Percentiles rank a stretch among this genome's conserved stretches.
Evolutionary conservation across 2,113 vertebrate species (phyloP).

Genomic region (Balaeniceps rex): DNA sequence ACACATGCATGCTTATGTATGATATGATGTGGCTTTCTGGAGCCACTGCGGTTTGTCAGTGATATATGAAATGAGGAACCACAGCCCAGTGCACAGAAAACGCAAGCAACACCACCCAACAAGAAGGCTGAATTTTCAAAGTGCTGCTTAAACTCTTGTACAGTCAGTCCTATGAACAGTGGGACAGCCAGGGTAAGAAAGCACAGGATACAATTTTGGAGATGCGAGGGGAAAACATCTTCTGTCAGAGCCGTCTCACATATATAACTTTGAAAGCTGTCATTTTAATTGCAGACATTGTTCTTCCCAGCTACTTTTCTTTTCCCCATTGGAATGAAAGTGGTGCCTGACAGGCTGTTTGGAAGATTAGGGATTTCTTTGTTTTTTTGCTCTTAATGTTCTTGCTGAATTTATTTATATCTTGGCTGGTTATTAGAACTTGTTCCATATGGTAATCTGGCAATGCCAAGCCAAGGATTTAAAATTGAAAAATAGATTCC

Average conservation of each 20-base stretch:
- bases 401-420: conserved; percentile 60
- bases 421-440: conserved; percentile 58
- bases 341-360: neutral
- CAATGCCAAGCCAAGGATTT: conserved; percentile 48
- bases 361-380: conserved; percentile 31
- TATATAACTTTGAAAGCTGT: neutral
- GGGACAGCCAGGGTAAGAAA: neutral
- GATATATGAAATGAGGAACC: neutral
- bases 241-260: neutral
- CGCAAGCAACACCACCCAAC: neutral
- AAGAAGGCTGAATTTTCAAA: neutral
- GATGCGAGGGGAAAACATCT: neutral
- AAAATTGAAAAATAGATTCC: conserved; percentile 21
- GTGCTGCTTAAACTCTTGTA: neutral
- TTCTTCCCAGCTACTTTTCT: neutral
- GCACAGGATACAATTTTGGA: neutral
- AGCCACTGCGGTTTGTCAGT: neutral
- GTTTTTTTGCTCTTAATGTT: conserved; percentile 17
- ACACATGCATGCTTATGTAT: neutral
- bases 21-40: neutral
- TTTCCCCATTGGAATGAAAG: neutral
- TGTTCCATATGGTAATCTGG: conserved; percentile 62
- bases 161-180: accelerated
- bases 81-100: neutral
- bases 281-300: neutral